Percentiles rank a stretch among this genome's conserved stretches.
phyloP scores from a whole-genome alignment of 2,888 invertebrate species.

The Panzeria rudis region DNA sequence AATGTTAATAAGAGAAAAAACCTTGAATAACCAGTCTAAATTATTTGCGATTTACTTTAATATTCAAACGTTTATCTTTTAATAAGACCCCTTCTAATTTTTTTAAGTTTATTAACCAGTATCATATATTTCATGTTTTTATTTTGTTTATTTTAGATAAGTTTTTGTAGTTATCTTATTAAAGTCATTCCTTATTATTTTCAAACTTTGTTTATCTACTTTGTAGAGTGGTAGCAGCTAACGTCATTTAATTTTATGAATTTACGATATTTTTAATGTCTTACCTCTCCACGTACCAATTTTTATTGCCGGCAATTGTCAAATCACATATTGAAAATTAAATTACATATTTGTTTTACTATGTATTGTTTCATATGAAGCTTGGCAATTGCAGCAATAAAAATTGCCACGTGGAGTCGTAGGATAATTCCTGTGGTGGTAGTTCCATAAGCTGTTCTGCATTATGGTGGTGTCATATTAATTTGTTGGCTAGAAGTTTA shows the following conservation, averaged over 20 bases:
- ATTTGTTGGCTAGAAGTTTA: background rate
- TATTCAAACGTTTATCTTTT: conserved; percentile 48
- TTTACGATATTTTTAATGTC: conserved; percentile 11
- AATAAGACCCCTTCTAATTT: conserved; percentile 40
- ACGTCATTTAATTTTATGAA: conserved; percentile 23
- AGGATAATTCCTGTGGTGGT: background rate
- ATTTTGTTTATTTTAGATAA: conserved; percentile 8
- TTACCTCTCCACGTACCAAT: too few relatives aligned
- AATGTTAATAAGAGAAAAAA: conserved; percentile 35
- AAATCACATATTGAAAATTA: too few relatives aligned
- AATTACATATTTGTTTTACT: too few relatives aligned
- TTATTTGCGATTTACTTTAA: conserved; percentile 36
- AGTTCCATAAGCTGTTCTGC: background rate
- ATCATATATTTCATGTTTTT: background rate
- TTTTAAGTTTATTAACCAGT: background rate
- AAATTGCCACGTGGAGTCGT: too few relatives aligned
- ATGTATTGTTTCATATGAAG: too few relatives aligned
- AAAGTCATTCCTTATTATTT: background rate
- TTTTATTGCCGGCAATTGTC: too few relatives aligned
- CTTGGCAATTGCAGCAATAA: too few relatives aligned
- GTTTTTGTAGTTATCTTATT: background rate
- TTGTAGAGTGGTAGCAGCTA: background rate
- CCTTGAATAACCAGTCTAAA: conserved; percentile 59
- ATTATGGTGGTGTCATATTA: background rate
- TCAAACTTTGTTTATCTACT: background rate